Evolutionary conservation across 1,140 invertebrate genomes (phyloP), one percentile per base, ranked within the genome.

Genomic region (Dinoponera quadriceps): DNA sequence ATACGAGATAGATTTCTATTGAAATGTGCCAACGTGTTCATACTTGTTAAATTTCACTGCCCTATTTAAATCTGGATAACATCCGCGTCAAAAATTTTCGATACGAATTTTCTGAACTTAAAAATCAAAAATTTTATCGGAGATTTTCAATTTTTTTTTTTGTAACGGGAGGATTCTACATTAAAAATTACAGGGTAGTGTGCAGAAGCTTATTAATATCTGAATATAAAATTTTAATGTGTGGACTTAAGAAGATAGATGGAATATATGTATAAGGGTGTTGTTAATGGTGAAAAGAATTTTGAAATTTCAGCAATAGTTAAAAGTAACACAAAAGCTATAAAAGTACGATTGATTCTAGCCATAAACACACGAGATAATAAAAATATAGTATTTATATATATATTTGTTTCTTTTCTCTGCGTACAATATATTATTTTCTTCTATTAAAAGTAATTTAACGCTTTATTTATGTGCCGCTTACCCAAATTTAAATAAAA

Each of bases 11-110:
- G 18, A 4, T 62, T 63, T 80, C 65, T 80, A 78, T 62, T 84
- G 74, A 82, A 84, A 90, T 83, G 90, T 91, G 90, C 91, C 91
- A 92, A 91, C 78, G 91, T 90, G 91, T 91, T 91, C 89, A 85
- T 68, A 88, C 72, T 85, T 87, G 63, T 55, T 71, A 78, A 90
- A 88, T 82, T 90, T 57, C 81, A 90, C 85, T 89, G 87, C 85
- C 90, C 87, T 72, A 65, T 73, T 51, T 55, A 84, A 81, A 74
- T 71, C 18, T 55, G 54, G 18, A 80, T 59, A 33, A 1, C 44
- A 38, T 80, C 33, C 20, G 27, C 0, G 11, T 44, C 16, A 14
- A 59, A 69, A 29, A 14, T 68, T 84, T 80, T 33, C n/a, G 29
- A 80, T 16, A 44, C 20, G 3, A 73, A 73, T 83, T 72, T 78